Evolutionary conservation across 1,140 invertebrate species (phyloP), one percentile per base, ranked within the genome.

Genomic region (Drosophila melanica): DNA sequence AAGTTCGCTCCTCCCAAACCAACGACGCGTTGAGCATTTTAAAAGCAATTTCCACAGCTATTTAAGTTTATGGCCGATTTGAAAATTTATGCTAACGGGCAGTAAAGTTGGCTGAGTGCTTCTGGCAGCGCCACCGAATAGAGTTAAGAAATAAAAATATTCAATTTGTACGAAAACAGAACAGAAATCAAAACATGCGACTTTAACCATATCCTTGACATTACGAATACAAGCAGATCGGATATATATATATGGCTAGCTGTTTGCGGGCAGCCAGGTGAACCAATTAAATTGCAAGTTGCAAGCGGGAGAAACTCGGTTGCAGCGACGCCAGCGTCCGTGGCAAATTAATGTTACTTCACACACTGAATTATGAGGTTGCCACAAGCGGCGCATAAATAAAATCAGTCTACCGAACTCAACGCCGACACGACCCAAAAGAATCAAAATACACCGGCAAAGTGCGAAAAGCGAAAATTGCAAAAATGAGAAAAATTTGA

Each of bases 371-470:
- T 89, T 89, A 89, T 89, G 84, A 70, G 65, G 53, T 77, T 80
- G 75, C 84, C 84, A 73, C 84, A 89, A 89, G 84, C 79, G 84
- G 77, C 70, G 84, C 84, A 89, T 89, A 89, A 89, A 89, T 89
- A 89, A 87, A 87, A 89, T 75, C 76, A 81, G 74, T 86, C 67
- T 72, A 66, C 64, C 64, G 47, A 69, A 47, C 53, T 35, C 33
- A 44, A 70, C 53, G 51, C 18, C 64, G 53, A 69, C 64, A 53
- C 55, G 59, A 60, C 63, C 63, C 35, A 70, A 68, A 74, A 75
- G 45, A 62, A 72, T 53, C 18, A 58, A 39, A 69, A 44, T 50
- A 67, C 39, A 64, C 33, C 54, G 53, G 53, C 64, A 60, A 51
- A 54, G 53, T 50, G 44, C 42, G 60, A 64, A 59, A 59, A 37